Base-by-base conservation (phyloP, 2,888 invertebrate genomes). In the Bugulina stolonifera region DNA sequence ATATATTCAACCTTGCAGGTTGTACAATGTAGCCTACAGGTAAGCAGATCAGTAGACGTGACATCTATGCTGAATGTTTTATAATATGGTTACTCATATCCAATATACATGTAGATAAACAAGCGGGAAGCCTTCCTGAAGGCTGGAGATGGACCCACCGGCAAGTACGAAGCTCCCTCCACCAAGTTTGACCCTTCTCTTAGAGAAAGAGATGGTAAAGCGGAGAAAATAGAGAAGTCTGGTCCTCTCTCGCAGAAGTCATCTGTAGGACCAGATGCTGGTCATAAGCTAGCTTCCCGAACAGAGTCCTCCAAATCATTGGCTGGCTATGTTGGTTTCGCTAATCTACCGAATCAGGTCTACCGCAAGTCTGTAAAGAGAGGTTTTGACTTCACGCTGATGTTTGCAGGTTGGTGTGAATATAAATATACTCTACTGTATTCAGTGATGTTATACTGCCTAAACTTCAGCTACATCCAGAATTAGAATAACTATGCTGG, bases 281-380 rank as follows among this genome's bases (percentile, higher is more conserved):
- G 27, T 27, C 22, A 64, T 10, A n/a, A n/a, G 23, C 22, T 18
- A 5, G 52, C 25, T 3, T 32, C 22, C 52, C 70, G 54, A 2
- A 25, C 43, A 29, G 70, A 54, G 5, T 70, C 70, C 35, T 54
- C 70, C 14, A 70, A 70, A 23, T 43, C 43, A 5, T 79, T 80
- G 75, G 79, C 84, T 1, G 85, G 86, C 18, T 96, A 95, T 86
- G 81, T 94, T 54, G 94, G 94, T 1, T 94, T 94, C 85, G 96
- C 95, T 71, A 96, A 96, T 87, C 86, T 97, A 54, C 96, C 96
- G 0, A 95, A 96, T 85, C 96, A 96, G 86, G 95, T 97, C 34
- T 95, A 97, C 84, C 88, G 96, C 75, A 97, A 97, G 85, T 95
- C 94, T 0, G 96, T 96, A 72, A 97, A 97, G 85, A 96, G 95